Base-by-base conservation (phyloP, 1,140 invertebrate species). In the Anoplolepis gracilipes region DNA sequence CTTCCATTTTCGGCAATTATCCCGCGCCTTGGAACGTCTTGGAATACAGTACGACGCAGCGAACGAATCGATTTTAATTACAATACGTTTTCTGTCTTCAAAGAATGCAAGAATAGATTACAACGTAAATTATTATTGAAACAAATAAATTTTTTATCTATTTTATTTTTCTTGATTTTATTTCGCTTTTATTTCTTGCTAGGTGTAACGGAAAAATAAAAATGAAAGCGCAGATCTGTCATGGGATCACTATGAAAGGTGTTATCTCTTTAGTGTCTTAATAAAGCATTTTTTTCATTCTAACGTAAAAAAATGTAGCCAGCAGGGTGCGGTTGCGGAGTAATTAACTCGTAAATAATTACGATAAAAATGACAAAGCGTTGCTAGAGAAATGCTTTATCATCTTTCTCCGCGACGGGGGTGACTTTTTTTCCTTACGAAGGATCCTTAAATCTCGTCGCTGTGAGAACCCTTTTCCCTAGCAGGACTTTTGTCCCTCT, bases 271-370 rank as follows among this genome's bases (percentile, higher is more conserved):
- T 22, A 53, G 70, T 72, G 53, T 82, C 67, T 84, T 57, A 84
- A 84, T 77, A 55, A 84, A 84, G 81, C 25, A 84, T 77, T 84
- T 84, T 84, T 84, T 59, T 62, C 72, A 25, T 82, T 82, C 55
- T 46, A 73, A 59, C 36, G 53, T 36, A 72, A 73, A 55, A 72
- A 82, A 59, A 13, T 30, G 46, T 69, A 79, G 78, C 49, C 22
- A 25, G 36, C 22, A 28, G 22, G 16, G 28, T 70, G 59, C 49
- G 73, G 61, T 25, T 28, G 36, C 61, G 62, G 85, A 87, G 92
- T 93, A 93, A 94, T 94, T 94, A 94, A 92, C 91, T 91, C 90
- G 92, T 93, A 92, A 94, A 94, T 94, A 94, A 94, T 94, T 93
- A 90, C 90, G 93, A 94, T 94, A 94, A 94, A 94, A 93, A 93